Base-by-base conservation (phyloP, 2,888 invertebrate species). In the Drosophila acutilabella region DNA sequence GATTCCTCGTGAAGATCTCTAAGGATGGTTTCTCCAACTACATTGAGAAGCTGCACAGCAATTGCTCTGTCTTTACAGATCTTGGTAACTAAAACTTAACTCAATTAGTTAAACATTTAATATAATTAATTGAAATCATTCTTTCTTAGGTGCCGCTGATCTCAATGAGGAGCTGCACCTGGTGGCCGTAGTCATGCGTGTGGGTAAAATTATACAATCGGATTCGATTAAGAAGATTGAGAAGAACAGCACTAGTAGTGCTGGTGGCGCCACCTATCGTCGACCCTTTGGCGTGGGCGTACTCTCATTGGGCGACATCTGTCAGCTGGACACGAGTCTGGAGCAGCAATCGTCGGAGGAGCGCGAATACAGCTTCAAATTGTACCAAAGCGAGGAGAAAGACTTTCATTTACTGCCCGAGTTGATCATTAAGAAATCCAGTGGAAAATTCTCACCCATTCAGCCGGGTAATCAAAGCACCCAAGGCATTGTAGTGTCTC, bases 391-490 rank as follows among this genome's bases (percentile, higher is more conserved):
- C 54, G 97, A 97, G 91, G 97, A 98, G 91, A 97, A 97, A 92
- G 98, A 98, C 90, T 98, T 97, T 84, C 96, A 97, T 90, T 96
- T 97, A 89, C 92, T 98, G 62, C 98, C 98, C 91, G 98, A 98
- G 90, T 95, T 96, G 90, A 94, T 98, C 20, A 97, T 98, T 78
- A 95, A 96, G 79, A 96, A 96, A 91, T 95, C 96, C 65, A 97
- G 95, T 57, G 96, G 95, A 85, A 98, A 98, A 93, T 97, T 95
- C 90, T 97, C 95, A 79, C 95, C 96, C 18, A 93, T 97, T 52
- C 90, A 88, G 44, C 78, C 89, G 5, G 89, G 88, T 42, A 96
- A 96, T 64, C 97, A 97, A 90, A 96, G 96, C 51, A 96, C 96
- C 88, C 97, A 97, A 89, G 97, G 97, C 23, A 96, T 97, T 75